These are phyloP conservation scores for Loris lydekkerianus DNA, from an alignment of 2,797 vertebrate species.

Conservation along the genomic window DNA sequence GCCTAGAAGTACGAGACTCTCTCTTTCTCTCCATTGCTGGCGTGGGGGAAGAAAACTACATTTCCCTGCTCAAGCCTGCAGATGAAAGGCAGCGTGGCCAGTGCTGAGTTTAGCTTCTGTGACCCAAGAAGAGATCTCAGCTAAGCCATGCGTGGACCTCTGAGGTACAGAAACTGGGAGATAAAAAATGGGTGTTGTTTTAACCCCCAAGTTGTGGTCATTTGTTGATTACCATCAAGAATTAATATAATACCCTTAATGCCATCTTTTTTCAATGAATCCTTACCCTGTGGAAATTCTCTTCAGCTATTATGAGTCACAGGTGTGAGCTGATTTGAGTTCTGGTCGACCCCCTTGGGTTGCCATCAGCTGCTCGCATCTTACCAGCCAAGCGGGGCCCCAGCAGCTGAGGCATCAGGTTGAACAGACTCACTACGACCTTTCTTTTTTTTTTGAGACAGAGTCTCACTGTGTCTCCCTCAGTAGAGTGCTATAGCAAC, in stretches of 20 bases:
- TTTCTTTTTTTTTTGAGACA: background rate
- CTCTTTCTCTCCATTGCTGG: background rate
- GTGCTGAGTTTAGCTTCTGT: constrained; percentile 18
- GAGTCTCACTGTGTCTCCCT: no score
- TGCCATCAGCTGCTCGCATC: background rate
- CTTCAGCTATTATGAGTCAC: background rate
- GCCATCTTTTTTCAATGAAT: background rate
- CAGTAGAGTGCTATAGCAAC: no score
- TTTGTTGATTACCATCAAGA: background rate
- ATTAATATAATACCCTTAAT: background rate
- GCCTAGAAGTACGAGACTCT: background rate
- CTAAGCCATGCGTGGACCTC: background rate
- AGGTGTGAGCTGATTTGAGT: background rate
- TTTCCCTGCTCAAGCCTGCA: background rate
- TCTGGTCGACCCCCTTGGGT: background rate
- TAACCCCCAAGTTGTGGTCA: background rate
- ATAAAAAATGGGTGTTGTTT: constrained; percentile 4
- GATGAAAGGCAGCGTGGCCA: background rate
- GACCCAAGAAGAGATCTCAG: background rate
- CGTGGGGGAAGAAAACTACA: background rate
- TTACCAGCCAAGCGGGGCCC: background rate
- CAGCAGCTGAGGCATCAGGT: background rate
- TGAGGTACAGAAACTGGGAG: background rate
- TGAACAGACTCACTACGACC: background rate
- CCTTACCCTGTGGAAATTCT: background rate